Conservation (phyloP, 1,140 invertebrate species). For the Heliconius congener region DNA sequence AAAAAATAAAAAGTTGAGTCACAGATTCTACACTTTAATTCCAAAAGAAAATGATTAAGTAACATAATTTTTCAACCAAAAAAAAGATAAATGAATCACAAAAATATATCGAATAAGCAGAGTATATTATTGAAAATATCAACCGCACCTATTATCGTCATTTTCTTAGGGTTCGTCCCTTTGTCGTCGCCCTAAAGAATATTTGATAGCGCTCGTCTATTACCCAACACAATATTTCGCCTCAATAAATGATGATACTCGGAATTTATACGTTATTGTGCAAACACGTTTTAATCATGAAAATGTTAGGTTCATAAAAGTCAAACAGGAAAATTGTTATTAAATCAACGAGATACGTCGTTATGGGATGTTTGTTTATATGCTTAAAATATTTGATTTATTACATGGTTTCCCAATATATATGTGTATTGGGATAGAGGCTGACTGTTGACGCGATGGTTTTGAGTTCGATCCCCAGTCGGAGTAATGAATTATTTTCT, state of each 20-base stretch:
- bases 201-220: slow-evolving; percentile 63
- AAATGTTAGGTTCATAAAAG: slow-evolving; percentile 11
- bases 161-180: slow-evolving; percentile 31
- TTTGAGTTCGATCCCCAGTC: background rate
- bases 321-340: slow-evolving; percentile 6
- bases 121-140: slow-evolving; percentile 28
- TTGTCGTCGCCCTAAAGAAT: slow-evolving; percentile 45
- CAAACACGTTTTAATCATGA: slow-evolving; percentile 13
- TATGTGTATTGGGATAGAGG: too few relatives aligned
- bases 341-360: slow-evolving; percentile 3
- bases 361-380: background rate
- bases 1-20: too few relatives aligned
- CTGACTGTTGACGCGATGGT: background rate
- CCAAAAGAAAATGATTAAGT: background rate
- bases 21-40: too few relatives aligned
- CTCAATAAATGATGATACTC: slow-evolving; percentile 63
- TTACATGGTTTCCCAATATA: background rate
- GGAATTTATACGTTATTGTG: slow-evolving; percentile 54
- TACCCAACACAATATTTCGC: slow-evolving; percentile 57
- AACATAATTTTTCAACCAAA: background rate
- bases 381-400: background rate
- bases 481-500: too few relatives aligned
- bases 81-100: slow-evolving; percentile 16
- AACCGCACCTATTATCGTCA: slow-evolving; percentile 35
- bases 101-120: background rate